Percentiles rank a stretch among this genome's conserved stretches.
phyloP scores from a whole-genome alignment of 2,797 vertebrate genomes.

The Alfaro cultratus region DNA sequence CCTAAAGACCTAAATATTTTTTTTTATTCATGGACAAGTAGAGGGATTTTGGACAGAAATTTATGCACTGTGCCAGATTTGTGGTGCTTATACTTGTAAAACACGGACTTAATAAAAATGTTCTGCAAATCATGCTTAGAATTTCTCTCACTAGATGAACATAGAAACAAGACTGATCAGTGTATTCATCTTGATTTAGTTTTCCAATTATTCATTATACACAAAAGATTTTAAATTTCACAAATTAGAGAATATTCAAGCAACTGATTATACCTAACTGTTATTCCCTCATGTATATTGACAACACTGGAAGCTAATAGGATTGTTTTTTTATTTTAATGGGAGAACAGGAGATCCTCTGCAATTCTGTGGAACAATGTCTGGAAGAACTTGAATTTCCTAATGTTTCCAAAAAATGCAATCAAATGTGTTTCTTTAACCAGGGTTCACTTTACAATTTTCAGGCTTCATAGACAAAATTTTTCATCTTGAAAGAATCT shows the following conservation, averaged over 20 bases:
- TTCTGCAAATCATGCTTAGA: neutral
- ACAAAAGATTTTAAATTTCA: neutral
- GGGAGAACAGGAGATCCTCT: neutral
- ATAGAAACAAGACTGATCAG: neutral
- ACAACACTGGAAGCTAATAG: neutral
- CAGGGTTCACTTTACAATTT: neutral
- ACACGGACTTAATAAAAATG: neutral
- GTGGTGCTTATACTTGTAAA: neutral
- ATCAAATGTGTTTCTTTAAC: neutral
- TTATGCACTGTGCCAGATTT: neutral
- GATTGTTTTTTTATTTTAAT: neutral
- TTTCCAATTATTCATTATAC: neutral
- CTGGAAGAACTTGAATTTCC: neutral
- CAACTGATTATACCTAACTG: neutral
- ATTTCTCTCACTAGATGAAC: neutral
- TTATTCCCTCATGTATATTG: neutral
- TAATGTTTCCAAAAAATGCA: neutral
- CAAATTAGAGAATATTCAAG: neutral
- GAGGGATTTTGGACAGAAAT: neutral
- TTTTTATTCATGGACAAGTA: neutral
- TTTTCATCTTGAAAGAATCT: neutral
- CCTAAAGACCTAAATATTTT: neutral
- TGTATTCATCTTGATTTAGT: neutral
- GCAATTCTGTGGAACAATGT: neutral
- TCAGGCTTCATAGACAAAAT: neutral